Evolutionary conservation across 2,888 invertebrate genomes (phyloP).

Genomic region (Choreutis nemorana): DNA sequence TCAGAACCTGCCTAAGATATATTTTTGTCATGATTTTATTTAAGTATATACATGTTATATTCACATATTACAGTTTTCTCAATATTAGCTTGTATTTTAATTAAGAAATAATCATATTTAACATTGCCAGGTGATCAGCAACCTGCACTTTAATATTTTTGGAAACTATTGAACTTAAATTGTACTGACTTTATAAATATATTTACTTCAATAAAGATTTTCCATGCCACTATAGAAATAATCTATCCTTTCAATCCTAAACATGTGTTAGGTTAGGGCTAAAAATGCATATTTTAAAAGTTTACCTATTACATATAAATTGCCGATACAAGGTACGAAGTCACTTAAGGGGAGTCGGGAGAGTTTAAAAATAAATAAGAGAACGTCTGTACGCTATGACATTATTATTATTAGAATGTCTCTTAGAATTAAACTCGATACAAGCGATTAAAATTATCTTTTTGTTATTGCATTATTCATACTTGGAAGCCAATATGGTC

Average conservation of each 20-base stretch:
- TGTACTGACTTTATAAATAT: slow-evolving; percentile 70
- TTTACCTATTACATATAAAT: no score
- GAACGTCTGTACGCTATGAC: no score
- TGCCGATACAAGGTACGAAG: no score
- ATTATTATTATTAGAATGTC: no score
- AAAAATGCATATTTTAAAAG: no score
- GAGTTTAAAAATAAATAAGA: no score
- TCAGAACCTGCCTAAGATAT: slow-evolving; percentile 66
- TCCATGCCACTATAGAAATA: slow-evolving; percentile 57
- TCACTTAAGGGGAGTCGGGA: no score
- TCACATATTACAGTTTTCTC: slow-evolving; percentile 68
- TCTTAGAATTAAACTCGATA: no score
- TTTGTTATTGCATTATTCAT: no score
- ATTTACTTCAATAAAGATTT: slow-evolving; percentile 70
- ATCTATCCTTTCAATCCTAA: slow-evolving; percentile 23
- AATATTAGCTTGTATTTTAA: slow-evolving; percentile 69
- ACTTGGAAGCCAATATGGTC: no score
- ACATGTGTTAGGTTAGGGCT: no score
- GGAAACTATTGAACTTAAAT: slow-evolving; percentile 70
- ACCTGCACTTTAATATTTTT: slow-evolving; percentile 70
- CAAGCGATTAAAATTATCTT: no score
- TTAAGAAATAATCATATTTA: slow-evolving; percentile 69
- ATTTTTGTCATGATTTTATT: slow-evolving; percentile 68
- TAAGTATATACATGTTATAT: slow-evolving; percentile 67
- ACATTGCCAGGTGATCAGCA: slow-evolving; percentile 68